These are phyloP conservation scores for Coptodon bakossiorum DNA, from an alignment of 2,113 vertebrate genomes.

Conservation along the genomic window DNA sequence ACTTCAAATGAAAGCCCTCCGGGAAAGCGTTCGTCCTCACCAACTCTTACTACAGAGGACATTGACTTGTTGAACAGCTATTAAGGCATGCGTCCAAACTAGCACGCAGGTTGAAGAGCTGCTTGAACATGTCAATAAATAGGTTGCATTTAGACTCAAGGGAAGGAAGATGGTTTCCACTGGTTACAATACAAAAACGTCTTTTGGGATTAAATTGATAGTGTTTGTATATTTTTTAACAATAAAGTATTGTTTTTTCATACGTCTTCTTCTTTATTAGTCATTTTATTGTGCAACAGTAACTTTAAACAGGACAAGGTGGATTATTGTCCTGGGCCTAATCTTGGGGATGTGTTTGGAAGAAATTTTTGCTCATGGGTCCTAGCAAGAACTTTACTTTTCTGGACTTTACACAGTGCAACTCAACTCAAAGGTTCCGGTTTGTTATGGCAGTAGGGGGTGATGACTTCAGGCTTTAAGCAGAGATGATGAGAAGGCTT, in stretches of 20 bases:
- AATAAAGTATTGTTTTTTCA: slow-evolving; percentile 34
- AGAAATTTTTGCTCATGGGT: neutral
- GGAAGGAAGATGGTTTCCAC: neutral
- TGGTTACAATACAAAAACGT: neutral
- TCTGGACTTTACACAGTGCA: neutral
- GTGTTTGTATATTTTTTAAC: neutral
- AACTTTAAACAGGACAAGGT: neutral
- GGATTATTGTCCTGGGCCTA: neutral
- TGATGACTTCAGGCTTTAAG: neutral
- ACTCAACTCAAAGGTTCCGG: neutral
- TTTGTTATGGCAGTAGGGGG: neutral
- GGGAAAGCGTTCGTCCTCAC: slow-evolving; percentile 72
- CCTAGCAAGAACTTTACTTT: neutral
- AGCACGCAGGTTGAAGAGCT: neutral
- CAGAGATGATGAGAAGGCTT: neutral
- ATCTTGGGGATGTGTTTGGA: neutral
- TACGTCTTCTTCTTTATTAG: neutral
- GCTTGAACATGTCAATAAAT: neutral
- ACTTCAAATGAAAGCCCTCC: slow-evolving; percentile 25
- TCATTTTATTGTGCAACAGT: neutral
- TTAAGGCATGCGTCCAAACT: slow-evolving; percentile 44
- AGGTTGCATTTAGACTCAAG: neutral
- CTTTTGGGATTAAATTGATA: neutral
- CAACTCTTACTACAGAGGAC: slow-evolving; percentile 78
- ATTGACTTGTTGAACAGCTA: slow-evolving; percentile 87